These are phyloP conservation scores for Pegoplata infirma DNA, from an alignment of 2,888 invertebrate genomes.

Conservation along the genomic window DNA sequence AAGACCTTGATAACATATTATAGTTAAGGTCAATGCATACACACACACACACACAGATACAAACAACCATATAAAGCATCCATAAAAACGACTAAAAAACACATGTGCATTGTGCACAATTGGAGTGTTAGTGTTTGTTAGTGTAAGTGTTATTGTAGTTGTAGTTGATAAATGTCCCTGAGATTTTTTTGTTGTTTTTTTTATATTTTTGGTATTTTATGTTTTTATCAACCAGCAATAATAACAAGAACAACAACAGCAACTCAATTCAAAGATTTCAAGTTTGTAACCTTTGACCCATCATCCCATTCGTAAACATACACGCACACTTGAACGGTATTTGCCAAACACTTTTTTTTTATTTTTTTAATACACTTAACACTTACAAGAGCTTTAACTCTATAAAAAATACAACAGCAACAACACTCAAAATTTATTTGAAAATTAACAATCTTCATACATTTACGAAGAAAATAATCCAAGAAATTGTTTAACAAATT, in stretches of 20 bases:
- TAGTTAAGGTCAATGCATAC: constrained; percentile 56
- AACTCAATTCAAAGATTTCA: constrained; percentile 38
- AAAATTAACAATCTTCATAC: neutral
- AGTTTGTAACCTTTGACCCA: constrained; percentile 60
- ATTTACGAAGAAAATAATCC: constrained; percentile 14
- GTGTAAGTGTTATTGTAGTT: neutral
- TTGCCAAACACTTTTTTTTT: no score
- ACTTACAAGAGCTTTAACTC: neutral
- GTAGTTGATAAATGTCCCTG: constrained; percentile 26
- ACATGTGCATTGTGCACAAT: constrained; percentile 24
- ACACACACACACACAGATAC: no score
- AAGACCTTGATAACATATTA: constrained; percentile 55
- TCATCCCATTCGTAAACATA: constrained; percentile 10
- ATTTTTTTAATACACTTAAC: no score
- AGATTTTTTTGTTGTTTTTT: constrained; percentile 9
- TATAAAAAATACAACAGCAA: neutral
- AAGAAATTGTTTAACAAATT: constrained; percentile 17
- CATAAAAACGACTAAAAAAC: constrained; percentile 26
- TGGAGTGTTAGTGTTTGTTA: no score
- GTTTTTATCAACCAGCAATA: no score
- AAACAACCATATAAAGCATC: no score
- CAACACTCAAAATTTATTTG: neutral
- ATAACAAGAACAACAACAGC: no score
- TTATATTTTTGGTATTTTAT: neutral
- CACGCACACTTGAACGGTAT: neutral